Evolutionary conservation across 2,797 vertebrate genomes (phyloP).

Genomic region (Gymnodraco acuticeps): DNA sequence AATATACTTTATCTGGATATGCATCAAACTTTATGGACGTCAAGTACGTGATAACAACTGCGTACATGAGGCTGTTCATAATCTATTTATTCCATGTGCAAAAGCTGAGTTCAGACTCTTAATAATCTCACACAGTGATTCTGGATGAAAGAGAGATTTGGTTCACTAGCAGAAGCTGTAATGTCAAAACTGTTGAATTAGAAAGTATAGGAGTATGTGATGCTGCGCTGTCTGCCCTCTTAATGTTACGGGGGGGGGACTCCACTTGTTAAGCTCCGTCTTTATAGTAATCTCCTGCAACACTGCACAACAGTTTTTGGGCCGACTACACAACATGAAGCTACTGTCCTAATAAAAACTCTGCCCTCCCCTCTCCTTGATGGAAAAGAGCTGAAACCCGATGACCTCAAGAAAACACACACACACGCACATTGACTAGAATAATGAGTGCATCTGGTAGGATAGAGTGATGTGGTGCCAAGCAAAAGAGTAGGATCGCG

Average conservation of each 20-base stretch:
- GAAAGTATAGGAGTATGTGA: constrained; percentile 21
- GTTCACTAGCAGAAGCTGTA: constrained; percentile 9
- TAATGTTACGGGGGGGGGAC: constrained; percentile 4
- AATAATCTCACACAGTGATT: not conserved
- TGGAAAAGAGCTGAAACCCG: constrained; percentile 51
- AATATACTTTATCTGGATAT: not conserved
- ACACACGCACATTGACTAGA: constrained; percentile 26
- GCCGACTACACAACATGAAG: constrained; percentile 16
- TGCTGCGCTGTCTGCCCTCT: constrained; percentile 26
- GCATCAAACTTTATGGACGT: not conserved
- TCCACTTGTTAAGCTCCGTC: constrained; percentile 19
- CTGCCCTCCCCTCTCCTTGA: constrained; percentile 1
- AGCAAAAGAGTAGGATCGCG: constrained; percentile 56
- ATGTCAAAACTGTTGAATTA: constrained; percentile 33
- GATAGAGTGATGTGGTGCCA: constrained; percentile 47
- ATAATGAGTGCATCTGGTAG: constrained; percentile 55
- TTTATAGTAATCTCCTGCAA: constrained; percentile 33
- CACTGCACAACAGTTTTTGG: constrained; percentile 12
- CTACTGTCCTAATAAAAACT: constrained; percentile 30
- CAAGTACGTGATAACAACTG: not conserved
- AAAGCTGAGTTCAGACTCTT: not conserved
- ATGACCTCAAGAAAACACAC: constrained; percentile 46
- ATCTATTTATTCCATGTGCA: not conserved
- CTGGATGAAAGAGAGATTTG: not conserved
- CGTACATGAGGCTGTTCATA: too few relatives aligned